Evolutionary conservation across 2,797 vertebrate species (phyloP), one percentile per base, ranked within the genome.

Genomic region (Amblyopsis hoosieri): DNA sequence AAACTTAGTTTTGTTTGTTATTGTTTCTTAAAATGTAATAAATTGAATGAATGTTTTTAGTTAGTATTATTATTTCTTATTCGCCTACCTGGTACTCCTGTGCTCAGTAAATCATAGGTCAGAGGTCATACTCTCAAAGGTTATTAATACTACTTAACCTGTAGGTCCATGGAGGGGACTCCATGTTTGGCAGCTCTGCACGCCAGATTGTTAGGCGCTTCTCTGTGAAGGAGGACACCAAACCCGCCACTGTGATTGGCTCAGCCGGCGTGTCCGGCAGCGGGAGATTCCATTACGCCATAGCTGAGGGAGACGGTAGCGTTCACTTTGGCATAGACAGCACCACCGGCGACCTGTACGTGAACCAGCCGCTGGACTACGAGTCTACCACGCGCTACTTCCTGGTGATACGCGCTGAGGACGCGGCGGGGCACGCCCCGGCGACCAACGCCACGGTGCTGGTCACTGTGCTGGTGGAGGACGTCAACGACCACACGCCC

Each of bases 321-420:
- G 17, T 75, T 57, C 89, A 93, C 81, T 98, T 98, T 65, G 93
- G 92, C 68, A 82, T 97, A 0, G 89, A 96, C 59, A 58, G 83
- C 72, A 81, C 80, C 0, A 93, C 91, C 1, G 96, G 97, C 3
- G 90, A 96, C 53, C 71, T 99, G n/a, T 95, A 95, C 51, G 81
- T 97, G 69, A 92, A 89, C 66, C 94, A 92, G 78, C 91, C 91
- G 19, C 91, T 98, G 67, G 95, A 99, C 88, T 98, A 95, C 19
- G 97, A 98, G 88, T 87, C 87, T 0, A 74, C 79, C 3, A 76
- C 87, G 0, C 93, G 92, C 66, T 96, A 95, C 79, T 84, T 93
- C 71, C 85, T 98, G 59, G 74, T 90, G 73, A 85, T 96, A 48
- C 74, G 71, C 12, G 82, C 90, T 29, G 89, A 93, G 62, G 92